Percentiles rank a stretch among this genome's conserved stretches.
These are phyloP conservation scores for Xiphophorus maculatus DNA, from an alignment of 2,113 vertebrate genomes.

Conservation along the genomic window DNA sequence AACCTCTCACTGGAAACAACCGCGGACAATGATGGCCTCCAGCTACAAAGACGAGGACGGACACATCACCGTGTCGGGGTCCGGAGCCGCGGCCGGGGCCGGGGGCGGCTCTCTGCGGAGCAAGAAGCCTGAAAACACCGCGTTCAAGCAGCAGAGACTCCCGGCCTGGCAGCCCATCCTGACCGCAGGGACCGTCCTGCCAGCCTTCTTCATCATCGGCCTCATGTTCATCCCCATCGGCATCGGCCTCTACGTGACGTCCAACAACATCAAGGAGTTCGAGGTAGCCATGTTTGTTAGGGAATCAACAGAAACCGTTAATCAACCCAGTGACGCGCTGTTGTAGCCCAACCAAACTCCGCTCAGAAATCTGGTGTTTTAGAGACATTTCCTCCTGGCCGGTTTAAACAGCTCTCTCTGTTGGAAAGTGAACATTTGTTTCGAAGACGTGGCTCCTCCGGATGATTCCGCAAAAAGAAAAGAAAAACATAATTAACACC, in stretches of 20 bases:
- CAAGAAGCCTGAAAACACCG: slow-evolving; percentile 94
- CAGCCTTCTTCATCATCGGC: slow-evolving; percentile 95
- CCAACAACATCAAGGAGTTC: slow-evolving; percentile 94
- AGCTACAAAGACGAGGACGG: slow-evolving; percentile 90
- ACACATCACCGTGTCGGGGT: slow-evolving; percentile 50
- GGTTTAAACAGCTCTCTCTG: background rate
- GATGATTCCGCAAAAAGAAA: too few relatives aligned
- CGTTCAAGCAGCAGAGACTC: slow-evolving; percentile 95
- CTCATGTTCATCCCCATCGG: slow-evolving; percentile 97
- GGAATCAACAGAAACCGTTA: background rate
- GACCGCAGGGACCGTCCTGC: slow-evolving; percentile 92
- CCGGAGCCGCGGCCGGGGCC: slow-evolving; percentile 43
- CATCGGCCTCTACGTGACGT: slow-evolving; percentile 95
- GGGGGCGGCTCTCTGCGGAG: slow-evolving; percentile 76
- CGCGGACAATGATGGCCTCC: slow-evolving; percentile 84
- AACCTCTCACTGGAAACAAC: background rate
- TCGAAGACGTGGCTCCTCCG: too few relatives aligned
- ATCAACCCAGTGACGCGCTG: background rate
- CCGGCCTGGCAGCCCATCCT: slow-evolving; percentile 97
- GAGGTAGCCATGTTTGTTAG: slow-evolving; percentile 80
- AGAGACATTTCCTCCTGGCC: background rate
- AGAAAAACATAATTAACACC: too few relatives aligned
- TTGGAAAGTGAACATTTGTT: too few relatives aligned
- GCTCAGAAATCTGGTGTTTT: background rate
- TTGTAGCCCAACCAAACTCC: background rate